Evolutionary conservation across 2,113 vertebrate species (phyloP).

Genomic region (Urocolius indicus): DNA sequence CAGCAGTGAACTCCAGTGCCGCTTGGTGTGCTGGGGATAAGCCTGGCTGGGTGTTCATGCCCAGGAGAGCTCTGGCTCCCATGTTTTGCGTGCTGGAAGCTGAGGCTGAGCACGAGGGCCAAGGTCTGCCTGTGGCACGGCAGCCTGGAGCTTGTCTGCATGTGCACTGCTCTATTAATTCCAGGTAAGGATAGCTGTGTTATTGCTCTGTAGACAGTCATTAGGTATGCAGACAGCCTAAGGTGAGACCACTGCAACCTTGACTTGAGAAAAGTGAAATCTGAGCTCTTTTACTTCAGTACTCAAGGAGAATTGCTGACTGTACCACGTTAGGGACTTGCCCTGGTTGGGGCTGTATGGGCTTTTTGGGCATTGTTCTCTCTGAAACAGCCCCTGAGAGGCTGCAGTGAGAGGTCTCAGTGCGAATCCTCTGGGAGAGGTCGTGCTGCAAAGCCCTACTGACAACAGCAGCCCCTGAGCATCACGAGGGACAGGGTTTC

Average conservation of each 20-base stretch:
- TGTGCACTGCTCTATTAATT: neutral
- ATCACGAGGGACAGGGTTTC: neutral
- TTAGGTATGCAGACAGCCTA: neutral
- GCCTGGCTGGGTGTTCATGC: neutral
- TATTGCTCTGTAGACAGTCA: rapidly evolving
- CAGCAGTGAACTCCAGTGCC: neutral
- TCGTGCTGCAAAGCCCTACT: neutral
- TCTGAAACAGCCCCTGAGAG: neutral
- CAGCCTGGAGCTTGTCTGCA: neutral
- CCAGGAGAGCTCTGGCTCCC: neutral
- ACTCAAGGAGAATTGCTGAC: neutral
- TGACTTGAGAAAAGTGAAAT: neutral
- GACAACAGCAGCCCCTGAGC: neutral
- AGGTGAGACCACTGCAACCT: neutral
- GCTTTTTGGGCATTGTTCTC: rapidly evolving
- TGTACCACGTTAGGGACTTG: rapidly evolving
- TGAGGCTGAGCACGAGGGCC: rapidly evolving
- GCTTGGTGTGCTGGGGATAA: rapidly evolving
- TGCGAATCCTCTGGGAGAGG: too few relatives aligned
- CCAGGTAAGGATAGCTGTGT: neutral
- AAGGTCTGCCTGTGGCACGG: neutral
- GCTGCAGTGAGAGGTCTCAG: too few relatives aligned
- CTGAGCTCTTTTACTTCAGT: too few relatives aligned
- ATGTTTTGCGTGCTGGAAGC: neutral
- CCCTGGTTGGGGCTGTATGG: neutral